These are phyloP conservation scores for Larimichthys polyactis DNA, from an alignment of 2,113 vertebrate genomes.

Conservation along the genomic window DNA sequence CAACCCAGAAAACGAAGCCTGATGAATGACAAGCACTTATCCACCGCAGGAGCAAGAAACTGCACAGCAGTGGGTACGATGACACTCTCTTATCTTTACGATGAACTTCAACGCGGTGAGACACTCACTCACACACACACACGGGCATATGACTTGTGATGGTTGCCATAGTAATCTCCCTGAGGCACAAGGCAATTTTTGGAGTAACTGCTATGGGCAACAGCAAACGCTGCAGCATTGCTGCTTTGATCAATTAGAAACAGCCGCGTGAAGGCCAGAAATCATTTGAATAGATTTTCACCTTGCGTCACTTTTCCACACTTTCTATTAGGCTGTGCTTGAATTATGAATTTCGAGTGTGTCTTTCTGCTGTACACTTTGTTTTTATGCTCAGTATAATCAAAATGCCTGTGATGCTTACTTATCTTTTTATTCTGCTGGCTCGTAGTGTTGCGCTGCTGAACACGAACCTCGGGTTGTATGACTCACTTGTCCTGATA, in stretches of 20 bases:
- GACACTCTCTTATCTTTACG: slow-evolving; percentile 43
- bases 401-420: neutral
- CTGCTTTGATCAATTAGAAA: slow-evolving; percentile 53
- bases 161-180: slow-evolving; percentile 76
- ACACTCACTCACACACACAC: slow-evolving; percentile 2
- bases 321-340: neutral
- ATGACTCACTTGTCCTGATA: neutral
- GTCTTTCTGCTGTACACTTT: neutral
- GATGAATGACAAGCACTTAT: slow-evolving; percentile 41
- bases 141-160: slow-evolving; percentile 49
- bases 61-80: neutral
- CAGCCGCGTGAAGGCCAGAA: slow-evolving; percentile 8
- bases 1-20: slow-evolving; percentile 36
- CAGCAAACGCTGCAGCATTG: slow-evolving; percentile 32
- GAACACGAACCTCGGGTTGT: neutral
- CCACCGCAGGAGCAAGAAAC: neutral
- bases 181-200: slow-evolving; percentile 69
- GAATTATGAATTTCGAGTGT: neutral
- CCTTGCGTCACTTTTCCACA: neutral
- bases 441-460: too few species aligned
- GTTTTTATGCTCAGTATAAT: neutral
- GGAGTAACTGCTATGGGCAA: slow-evolving; percentile 47
- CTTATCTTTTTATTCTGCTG: neutral
- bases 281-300: slow-evolving; percentile 20
- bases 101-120: slow-evolving; percentile 48